Evolutionary conservation across 2,113 vertebrate species (phyloP).

Genomic region (Paramormyrops kingsleyae): DNA sequence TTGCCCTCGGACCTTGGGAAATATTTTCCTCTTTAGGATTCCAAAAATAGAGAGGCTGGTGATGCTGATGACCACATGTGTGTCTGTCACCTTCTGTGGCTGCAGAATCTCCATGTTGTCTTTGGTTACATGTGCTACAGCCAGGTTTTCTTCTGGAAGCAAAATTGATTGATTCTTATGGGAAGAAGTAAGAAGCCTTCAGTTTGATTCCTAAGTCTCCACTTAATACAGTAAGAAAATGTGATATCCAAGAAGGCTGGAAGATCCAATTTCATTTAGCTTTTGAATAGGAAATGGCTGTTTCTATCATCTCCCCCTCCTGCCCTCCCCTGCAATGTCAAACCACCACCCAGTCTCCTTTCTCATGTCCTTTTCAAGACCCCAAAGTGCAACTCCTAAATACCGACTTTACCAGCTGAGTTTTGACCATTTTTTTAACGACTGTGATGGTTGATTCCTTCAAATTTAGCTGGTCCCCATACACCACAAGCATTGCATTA

Average conservation of each 20-base stretch:
- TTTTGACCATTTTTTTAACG: too few species aligned
- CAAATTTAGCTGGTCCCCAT: too few species aligned
- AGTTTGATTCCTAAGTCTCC: background rate
- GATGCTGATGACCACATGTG: conserved; percentile 21
- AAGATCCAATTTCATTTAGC: background rate
- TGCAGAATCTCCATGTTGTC: conserved; percentile 19
- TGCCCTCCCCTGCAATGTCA: background rate
- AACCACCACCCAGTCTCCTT: background rate
- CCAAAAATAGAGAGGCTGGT: conserved; percentile 16
- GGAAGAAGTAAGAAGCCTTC: background rate
- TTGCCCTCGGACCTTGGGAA: conserved; percentile 5
- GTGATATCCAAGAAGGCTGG: background rate
- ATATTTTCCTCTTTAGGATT: conserved; percentile 2
- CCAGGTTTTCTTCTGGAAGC: conserved; percentile 4
- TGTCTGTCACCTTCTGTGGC: conserved; percentile 15
- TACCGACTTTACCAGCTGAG: too few species aligned
- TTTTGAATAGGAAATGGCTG: background rate
- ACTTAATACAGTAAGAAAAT: background rate
- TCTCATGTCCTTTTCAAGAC: background rate
- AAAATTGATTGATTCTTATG: background rate
- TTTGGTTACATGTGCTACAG: conserved; percentile 26
- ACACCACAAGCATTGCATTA: too few species aligned
- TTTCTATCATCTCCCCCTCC: background rate
- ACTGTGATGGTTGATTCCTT: too few species aligned
- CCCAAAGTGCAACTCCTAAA: background rate